phyloP scores from a whole-genome alignment of 2,113 vertebrate genomes.

The Peucedramus taeniatus region DNA sequence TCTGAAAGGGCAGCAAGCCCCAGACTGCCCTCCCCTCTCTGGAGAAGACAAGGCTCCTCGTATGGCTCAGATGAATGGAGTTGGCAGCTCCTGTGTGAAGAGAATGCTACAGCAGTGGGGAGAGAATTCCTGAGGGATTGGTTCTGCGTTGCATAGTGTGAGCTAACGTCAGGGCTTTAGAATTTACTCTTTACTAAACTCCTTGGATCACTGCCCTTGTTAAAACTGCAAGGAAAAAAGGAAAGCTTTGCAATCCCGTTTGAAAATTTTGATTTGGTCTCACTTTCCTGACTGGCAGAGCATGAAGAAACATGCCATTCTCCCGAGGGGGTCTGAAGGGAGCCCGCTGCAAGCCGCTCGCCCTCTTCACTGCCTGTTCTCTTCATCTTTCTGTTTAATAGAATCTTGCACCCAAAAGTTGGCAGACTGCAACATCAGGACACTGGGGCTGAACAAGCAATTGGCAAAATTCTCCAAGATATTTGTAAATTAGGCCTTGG shows the following conservation, averaged over 20 bases:
- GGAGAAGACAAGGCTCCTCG: background rate
- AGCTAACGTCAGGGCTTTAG: constrained; percentile 26
- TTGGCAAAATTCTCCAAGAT: background rate
- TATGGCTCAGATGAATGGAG: background rate
- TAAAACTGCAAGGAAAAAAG: constrained; percentile 31
- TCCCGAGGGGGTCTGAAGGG: constrained; percentile 58
- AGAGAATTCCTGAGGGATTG: background rate
- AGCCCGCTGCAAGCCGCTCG: constrained; percentile 58
- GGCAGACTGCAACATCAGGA: constrained; percentile 66
- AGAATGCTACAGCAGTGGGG: background rate
- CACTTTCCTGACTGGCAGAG: constrained; percentile 70
- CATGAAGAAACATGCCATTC: constrained; percentile 74
- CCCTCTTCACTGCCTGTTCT: constrained; percentile 66
- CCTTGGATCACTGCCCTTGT: background rate
- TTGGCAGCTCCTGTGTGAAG: background rate
- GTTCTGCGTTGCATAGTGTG: background rate
- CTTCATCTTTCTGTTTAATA: constrained; percentile 67
- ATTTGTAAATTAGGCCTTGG: background rate
- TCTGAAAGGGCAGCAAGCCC: background rate
- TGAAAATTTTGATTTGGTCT: constrained; percentile 57
- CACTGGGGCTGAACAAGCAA: background rate
- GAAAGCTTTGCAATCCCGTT: constrained; percentile 22
- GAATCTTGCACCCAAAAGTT: constrained; percentile 68
- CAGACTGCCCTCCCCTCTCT: background rate
- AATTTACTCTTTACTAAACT: constrained; percentile 10